Percentiles rank a stretch among this genome's conserved stretches.
Conservation (phyloP, 2,888 invertebrate genomes). For the Andrena haemorrhoa region DNA sequence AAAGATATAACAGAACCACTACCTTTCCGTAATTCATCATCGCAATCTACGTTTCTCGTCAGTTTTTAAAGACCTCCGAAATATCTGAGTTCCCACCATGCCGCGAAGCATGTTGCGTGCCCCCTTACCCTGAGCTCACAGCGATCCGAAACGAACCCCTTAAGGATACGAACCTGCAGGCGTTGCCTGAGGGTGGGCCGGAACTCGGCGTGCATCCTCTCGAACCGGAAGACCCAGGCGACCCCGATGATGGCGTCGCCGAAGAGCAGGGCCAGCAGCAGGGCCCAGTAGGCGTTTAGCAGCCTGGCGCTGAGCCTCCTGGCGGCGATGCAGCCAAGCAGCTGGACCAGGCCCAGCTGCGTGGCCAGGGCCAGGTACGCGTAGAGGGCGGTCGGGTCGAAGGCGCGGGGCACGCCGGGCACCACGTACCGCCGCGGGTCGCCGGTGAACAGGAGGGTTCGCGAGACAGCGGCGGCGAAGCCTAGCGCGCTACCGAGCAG, state of each 20-base stretch:
- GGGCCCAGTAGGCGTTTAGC: slow-evolving; percentile 93
- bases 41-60: no score
- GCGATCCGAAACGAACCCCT: no score
- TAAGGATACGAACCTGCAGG: slow-evolving; percentile 85
- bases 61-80: no score
- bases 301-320: slow-evolving; percentile 92
- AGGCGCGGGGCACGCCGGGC: slow-evolving; percentile 89
- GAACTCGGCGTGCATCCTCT: slow-evolving; percentile 91
- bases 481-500: slow-evolving; percentile 93
- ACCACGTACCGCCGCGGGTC: slow-evolving; percentile 91
- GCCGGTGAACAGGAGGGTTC: slow-evolving; percentile 87
- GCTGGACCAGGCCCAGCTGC: slow-evolving; percentile 89
- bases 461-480: slow-evolving; percentile 91
- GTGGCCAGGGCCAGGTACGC: slow-evolving; percentile 93
- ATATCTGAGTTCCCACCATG: no score
- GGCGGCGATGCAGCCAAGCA: slow-evolving; percentile 93
- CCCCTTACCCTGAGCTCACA: no score
- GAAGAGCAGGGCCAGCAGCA: slow-evolving; percentile 91
- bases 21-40: no score
- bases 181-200: slow-evolving; percentile 89
- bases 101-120: no score
- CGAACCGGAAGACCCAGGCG: slow-evolving; percentile 93
- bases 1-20: no score
- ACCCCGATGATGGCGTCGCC: slow-evolving; percentile 94
- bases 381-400: slow-evolving; percentile 94